Base-by-base conservation (phyloP, 1,140 invertebrate species). In the Drosophila melanica region DNA sequence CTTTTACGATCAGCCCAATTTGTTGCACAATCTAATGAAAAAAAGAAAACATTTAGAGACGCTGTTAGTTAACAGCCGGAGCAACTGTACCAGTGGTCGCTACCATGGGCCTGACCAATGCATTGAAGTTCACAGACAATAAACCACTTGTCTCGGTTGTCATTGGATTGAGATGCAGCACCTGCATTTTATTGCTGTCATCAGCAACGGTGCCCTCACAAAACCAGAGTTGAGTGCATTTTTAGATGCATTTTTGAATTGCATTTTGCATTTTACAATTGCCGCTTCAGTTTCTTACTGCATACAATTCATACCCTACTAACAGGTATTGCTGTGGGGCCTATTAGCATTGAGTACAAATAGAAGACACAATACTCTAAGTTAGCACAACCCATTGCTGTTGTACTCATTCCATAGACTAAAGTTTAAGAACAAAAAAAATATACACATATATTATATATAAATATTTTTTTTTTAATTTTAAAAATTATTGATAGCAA, bases 101-200 rank as follows among this genome's bases (percentile, higher is more conserved):
- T 53, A 50, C 23, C 18, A 5, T 33, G 27, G 14, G 55, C 23
- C 12, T 18, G 16, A 16, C 20, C 23, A 8, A 35, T 35, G 33
- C 33, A 58, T 16, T 11, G n/a, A 58, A 44, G 10, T 30, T 4
- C 30, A 48, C 27, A 39, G 50, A 27, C 14, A 48, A 30, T 39
- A 20, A 30, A 39, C 23, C 45, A 44, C 67, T 67, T 67, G 51
- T 50, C 44, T 47, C 33, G 47, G 41, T 14, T 65, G 42, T 9
- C 39, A 54, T 45, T 48, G 53, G 54, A 55, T 47, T 48, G 35
- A 65, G 57, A 51, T 70, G 62, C 81, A 87, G 44, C 69, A 72
- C 81, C 82, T 82, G 82, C 82, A 86, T 77, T 86, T 86, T 87
- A 87, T 79, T 85, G 79, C 84, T 86, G 82, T 87, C 82, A 86